Conservation (phyloP, 1,140 invertebrate species). For the Drosophila tropicalis region DNA sequence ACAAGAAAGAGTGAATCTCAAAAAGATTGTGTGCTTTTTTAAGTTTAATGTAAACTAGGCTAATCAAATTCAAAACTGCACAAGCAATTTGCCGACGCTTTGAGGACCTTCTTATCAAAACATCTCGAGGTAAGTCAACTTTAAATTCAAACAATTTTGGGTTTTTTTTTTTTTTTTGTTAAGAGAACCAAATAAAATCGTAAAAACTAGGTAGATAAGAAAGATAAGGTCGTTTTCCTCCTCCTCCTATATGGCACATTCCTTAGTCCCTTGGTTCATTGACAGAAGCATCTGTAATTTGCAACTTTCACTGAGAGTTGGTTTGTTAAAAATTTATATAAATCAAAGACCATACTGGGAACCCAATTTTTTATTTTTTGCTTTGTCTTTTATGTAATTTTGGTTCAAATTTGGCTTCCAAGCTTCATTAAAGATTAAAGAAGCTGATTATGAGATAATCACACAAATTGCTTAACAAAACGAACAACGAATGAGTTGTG, state of each 20-base stretch:
- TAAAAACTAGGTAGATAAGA: conserved; percentile 16
- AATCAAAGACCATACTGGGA: conserved; percentile 58
- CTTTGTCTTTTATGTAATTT: conserved; percentile 57
- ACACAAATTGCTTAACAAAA: conserved; percentile 63
- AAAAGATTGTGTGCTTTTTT: conserved; percentile 23
- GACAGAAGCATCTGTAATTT: conserved; percentile 53
- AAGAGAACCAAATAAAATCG: not conserved
- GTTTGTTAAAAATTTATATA: conserved; percentile 61
- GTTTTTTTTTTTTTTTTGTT: not conserved
- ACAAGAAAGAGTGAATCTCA: conserved; percentile 34
- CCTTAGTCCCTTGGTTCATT: conserved; percentile 47
- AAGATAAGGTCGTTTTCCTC: conserved; percentile 26
- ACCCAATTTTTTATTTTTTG: conserved; percentile 40
- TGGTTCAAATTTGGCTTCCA: conserved; percentile 64
- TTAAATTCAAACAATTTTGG: conserved; percentile 24
- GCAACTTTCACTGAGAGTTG: conserved; percentile 69
- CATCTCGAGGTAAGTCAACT: conserved; percentile 18
- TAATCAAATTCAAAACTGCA: conserved; percentile 19
- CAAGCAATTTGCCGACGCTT: not conserved
- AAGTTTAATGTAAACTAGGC: conserved; percentile 10
- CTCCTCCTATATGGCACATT: not conserved
- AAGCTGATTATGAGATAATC: conserved; percentile 78
- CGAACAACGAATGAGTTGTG: conserved; percentile 28
- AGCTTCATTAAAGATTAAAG: conserved; percentile 69
- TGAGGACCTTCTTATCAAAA: conserved; percentile 3